Base-by-base conservation (phyloP, 2,888 invertebrate species). In the Limenitis camilla region DNA sequence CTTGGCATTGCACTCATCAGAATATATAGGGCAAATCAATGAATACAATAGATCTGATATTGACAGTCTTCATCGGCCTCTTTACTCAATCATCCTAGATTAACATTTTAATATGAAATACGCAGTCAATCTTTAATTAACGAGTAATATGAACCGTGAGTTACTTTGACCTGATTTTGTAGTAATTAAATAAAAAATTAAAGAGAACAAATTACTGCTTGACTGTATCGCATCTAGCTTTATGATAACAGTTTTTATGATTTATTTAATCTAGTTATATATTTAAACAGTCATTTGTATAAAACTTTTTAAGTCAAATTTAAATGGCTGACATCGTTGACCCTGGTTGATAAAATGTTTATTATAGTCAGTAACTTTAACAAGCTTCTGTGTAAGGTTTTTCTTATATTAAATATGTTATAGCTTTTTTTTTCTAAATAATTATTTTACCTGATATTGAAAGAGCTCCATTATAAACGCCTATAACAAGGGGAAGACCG, bases 401-500 rank as follows among this genome's bases (percentile, higher is more conserved):
- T n/a, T n/a, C n/a, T n/a, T n/a, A n/a, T n/a, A n/a, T n/a, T n/a
- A n/a, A n/a, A n/a, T n/a, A n/a, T n/a, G n/a, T n/a, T n/a, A n/a
- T n/a, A n/a, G n/a, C n/a, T n/a, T n/a, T n/a, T n/a, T n/a, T n/a
- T n/a, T n/a, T n/a, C n/a, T n/a, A n/a, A n/a, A n/a, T n/a, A 2
- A 39, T 59, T 45, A 38, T 44, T 53, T 70, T 78, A 91, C 92
- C 91, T 68, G 91, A 84, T 55, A 91, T 86, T 6, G 91, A 91
- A 27, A 90, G 81, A 11, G 90, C 90, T 51, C 91, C 89, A 70
- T 91, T 91, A 61, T 92, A 92, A 1, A 92, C 88, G 27, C 92
- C 92, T 64, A 92, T 93, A 5, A 92, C 90, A 27, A 93, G 73
- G 0, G 94, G 92, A 8, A 92, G 86, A 0, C 92, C 92, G 53